Evolutionary conservation across 2,888 invertebrate genomes (phyloP).

Genomic region (Cryptocephalus primarius): DNA sequence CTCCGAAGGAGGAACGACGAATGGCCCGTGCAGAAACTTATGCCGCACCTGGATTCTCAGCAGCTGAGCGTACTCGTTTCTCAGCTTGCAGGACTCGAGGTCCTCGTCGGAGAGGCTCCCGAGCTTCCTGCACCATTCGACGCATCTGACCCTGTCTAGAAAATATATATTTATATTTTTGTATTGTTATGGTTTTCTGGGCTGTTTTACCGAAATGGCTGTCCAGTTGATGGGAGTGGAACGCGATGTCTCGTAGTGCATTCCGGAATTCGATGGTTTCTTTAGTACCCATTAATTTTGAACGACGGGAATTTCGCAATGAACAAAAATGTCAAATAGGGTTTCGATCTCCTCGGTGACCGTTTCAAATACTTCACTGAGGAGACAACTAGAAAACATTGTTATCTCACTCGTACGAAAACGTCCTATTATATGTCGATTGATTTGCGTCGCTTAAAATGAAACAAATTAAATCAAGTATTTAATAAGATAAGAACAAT

Average conservation of each 20-base stretch:
- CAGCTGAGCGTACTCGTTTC: slow-evolving; percentile 44
- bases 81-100: slow-evolving; percentile 35
- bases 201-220: slow-evolving; percentile 31
- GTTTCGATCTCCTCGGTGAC: too few species aligned
- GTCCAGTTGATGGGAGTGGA: slow-evolving; percentile 27
- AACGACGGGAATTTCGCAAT: not conserved
- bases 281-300: slow-evolving; percentile 29
- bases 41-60: slow-evolving; percentile 41
- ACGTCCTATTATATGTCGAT: too few species aligned
- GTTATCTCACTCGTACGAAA: too few species aligned
- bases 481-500: too few species aligned
- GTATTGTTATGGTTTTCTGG: not conserved
- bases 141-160: slow-evolving; percentile 42
- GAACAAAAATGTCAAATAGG: too few species aligned
- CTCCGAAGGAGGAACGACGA: slow-evolving; percentile 38
- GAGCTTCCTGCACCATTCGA: slow-evolving; percentile 43
- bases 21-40: slow-evolving; percentile 39
- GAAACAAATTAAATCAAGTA: too few species aligned
- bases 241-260: slow-evolving; percentile 33
- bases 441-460: too few species aligned
- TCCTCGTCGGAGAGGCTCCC: slow-evolving; percentile 36
- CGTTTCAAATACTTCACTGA: too few species aligned
- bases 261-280: slow-evolving; percentile 34
- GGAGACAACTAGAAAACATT: too few species aligned
- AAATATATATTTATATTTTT: not conserved